Evolutionary conservation across 1,140 invertebrate species (phyloP).

Genomic region (Zaprionus lachaisei): DNA sequence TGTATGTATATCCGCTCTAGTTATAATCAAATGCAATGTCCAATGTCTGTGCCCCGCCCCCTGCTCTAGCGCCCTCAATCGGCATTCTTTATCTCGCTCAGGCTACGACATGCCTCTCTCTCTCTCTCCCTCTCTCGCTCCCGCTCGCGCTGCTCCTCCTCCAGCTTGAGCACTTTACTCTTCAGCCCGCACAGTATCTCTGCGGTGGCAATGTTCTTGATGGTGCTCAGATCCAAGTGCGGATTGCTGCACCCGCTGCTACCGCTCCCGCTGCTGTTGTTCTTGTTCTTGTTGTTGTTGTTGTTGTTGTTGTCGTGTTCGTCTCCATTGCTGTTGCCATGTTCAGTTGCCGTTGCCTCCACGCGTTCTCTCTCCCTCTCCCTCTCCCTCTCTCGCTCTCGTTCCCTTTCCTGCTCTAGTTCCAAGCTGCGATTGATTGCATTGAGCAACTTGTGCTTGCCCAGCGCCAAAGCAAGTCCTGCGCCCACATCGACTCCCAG

Average conservation of each 20-base stretch:
- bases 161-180: constrained; percentile 81
- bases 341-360: not conserved
- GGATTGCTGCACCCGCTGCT: constrained; percentile 72
- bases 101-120: constrained; percentile 65
- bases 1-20: constrained; percentile 10
- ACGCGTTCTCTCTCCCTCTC: constrained; percentile 8
- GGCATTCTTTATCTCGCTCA: constrained; percentile 78
- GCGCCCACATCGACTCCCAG: constrained; percentile 17
- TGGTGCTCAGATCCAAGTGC: constrained; percentile 76
- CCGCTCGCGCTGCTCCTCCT: constrained; percentile 72
- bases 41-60: constrained; percentile 32
- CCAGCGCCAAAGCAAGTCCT: constrained; percentile 60
- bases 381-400: constrained; percentile 6
- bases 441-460: constrained; percentile 68
- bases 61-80: constrained; percentile 56
- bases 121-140: constrained; percentile 51
- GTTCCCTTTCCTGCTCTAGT: constrained; percentile 42
- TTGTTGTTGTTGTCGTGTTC: constrained; percentile 45
- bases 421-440: constrained; percentile 73
- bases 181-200: constrained; percentile 79
- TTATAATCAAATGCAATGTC: constrained; percentile 14
- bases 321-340: constrained; percentile 41
- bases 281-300: constrained; percentile 43
- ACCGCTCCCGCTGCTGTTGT: constrained; percentile 51
- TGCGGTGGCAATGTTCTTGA: constrained; percentile 80